A percentile compares a stretch with the other conserved stretches of the same genome.
Evolutionary conservation across 2,888 invertebrate genomes (phyloP).

Genomic region (Coleophora flavipennella): DNA sequence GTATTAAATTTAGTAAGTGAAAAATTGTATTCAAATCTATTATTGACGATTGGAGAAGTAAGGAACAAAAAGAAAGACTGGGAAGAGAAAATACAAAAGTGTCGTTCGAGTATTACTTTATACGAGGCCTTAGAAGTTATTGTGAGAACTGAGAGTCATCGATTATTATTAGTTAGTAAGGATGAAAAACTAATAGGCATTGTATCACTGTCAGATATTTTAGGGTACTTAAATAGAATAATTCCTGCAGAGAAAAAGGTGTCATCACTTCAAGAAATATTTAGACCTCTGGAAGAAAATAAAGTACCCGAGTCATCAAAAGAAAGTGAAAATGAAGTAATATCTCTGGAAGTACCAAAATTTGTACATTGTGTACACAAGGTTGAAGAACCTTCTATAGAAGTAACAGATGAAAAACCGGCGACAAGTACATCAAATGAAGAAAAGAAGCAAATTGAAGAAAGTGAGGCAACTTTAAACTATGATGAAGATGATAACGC

Average conservation of each 20-base stretch:
- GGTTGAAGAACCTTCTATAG: constrained; percentile 19
- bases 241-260: constrained; percentile 64
- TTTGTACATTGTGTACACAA: constrained; percentile 33
- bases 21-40: constrained; percentile 92
- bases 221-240: constrained; percentile 67
- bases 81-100: constrained; percentile 93
- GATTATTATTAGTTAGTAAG: constrained; percentile 67
- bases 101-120: constrained; percentile 87
- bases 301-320: constrained; percentile 57
- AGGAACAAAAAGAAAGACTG: constrained; percentile 91
- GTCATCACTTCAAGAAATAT: constrained; percentile 64
- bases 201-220: constrained; percentile 65
- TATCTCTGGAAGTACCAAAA: constrained; percentile 53
- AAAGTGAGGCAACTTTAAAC: constrained; percentile 14
- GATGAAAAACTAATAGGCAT: constrained; percentile 63
- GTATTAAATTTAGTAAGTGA: constrained; percentile 88
- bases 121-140: constrained; percentile 91
- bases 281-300: constrained; percentile 61
- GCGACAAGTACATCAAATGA: constrained; percentile 10
- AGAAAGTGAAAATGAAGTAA: constrained; percentile 58
- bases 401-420: constrained; percentile 13
- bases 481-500: constrained; percentile 11
- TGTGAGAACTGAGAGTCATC: constrained; percentile 87
- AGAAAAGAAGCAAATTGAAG: constrained; percentile 20
- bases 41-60: constrained; percentile 87